phyloP scores from a whole-genome alignment of 2,113 vertebrate species.

The Mustela lutreola region DNA sequence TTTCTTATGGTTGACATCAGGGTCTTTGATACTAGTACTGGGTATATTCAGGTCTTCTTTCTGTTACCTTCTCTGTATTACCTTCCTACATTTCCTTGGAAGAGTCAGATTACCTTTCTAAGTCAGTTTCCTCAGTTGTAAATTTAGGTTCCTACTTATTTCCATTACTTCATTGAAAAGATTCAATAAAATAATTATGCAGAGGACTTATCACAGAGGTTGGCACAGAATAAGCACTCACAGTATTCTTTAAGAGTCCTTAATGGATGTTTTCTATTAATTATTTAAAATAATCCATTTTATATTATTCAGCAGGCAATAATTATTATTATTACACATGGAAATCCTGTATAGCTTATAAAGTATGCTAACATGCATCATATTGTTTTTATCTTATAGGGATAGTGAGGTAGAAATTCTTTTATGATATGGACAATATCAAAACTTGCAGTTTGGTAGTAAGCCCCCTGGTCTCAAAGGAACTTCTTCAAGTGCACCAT shows the following conservation, averaged over 20 bases:
- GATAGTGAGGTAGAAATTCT: conserved; percentile 3
- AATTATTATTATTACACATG: background rate
- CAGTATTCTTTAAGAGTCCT: background rate
- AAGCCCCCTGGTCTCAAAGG: background rate
- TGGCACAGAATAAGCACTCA: background rate
- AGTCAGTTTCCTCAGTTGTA: background rate
- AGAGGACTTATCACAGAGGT: background rate
- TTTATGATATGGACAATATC: background rate
- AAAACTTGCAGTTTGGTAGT: background rate
- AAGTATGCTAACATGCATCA: background rate
- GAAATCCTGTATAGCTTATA: background rate
- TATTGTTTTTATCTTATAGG: background rate
- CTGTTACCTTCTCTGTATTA: background rate
- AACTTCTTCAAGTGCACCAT: background rate
- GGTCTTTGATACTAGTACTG: background rate
- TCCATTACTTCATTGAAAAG: background rate
- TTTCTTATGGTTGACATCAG: background rate
- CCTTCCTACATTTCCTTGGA: background rate
- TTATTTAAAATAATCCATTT: background rate
- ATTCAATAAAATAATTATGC: background rate
- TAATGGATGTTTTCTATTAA: background rate
- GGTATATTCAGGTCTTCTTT: background rate
- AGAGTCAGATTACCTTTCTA: background rate
- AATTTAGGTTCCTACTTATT: background rate
- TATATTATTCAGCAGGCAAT: background rate